Conservation (phyloP, 2,797 vertebrate genomes). For the Tangara arthus region DNA sequence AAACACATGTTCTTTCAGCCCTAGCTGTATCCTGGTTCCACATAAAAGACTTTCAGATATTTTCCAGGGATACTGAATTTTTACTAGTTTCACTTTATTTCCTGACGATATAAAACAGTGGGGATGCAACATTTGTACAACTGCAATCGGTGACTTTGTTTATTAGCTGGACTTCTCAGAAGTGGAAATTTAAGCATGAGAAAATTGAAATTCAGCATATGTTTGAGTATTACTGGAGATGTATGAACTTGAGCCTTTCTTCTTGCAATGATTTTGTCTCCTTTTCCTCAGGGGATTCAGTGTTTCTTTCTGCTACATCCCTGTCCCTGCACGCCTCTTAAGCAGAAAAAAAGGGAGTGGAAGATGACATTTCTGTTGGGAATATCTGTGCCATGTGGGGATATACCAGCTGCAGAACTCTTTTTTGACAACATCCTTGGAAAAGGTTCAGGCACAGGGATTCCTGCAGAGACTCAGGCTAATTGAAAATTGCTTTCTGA, state of each 20-base stretch:
- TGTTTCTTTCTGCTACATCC: not conserved
- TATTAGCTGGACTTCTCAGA: constrained; percentile 10
- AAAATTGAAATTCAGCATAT: constrained; percentile 11
- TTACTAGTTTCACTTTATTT: constrained; percentile 1
- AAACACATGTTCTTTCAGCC: constrained; percentile 54
- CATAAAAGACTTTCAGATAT: constrained; percentile 46
- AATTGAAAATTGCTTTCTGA: not conserved
- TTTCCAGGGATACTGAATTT: constrained; percentile 30
- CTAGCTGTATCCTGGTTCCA: not conserved
- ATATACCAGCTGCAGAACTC: not conserved
- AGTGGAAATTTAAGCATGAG: not conserved
- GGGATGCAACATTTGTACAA: not conserved
- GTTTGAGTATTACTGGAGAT: not conserved
- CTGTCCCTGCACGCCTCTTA: not conserved
- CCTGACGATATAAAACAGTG: not conserved
- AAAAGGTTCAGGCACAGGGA: not conserved
- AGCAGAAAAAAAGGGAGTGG: not conserved
- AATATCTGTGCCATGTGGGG: not conserved
- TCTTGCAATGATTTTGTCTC: not conserved
- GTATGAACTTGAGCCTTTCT: not conserved
- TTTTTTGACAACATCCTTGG: not conserved
- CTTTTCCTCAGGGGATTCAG: not conserved
- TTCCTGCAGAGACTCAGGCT: not conserved
- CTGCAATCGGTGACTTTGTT: not conserved
- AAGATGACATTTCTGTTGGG: not conserved